Percentiles rank a stretch among this genome's conserved stretches.
Evolutionary conservation across 1,140 invertebrate species (phyloP).

Genomic region (Melitaea cinxia): DNA sequence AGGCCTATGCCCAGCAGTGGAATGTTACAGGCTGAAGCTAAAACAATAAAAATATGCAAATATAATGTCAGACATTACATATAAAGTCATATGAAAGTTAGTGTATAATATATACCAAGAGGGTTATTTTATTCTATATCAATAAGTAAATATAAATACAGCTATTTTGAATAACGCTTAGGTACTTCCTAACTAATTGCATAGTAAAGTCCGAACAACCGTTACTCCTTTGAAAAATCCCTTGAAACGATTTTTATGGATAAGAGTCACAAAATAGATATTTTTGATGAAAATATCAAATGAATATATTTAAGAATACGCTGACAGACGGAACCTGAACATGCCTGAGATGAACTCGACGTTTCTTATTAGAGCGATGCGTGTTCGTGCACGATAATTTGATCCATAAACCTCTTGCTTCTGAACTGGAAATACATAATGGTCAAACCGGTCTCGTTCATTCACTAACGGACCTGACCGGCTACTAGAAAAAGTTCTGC

Average conservation of each 20-base stretch:
- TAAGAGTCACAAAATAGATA: background rate
- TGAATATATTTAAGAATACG: slow-evolving; percentile 1
- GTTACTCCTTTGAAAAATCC: background rate
- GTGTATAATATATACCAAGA: too few species aligned
- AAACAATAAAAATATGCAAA: too few species aligned
- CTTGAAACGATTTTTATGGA: background rate
- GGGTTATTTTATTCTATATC: too few species aligned
- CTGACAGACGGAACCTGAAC: slow-evolving; percentile 20
- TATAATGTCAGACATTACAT: too few species aligned
- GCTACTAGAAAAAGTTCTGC: slow-evolving; percentile 47
- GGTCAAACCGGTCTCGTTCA: slow-evolving; percentile 69
- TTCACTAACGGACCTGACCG: slow-evolving; percentile 64
- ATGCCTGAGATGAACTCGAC: slow-evolving; percentile 24
- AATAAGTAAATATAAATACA: too few species aligned
- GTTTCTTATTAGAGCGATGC: slow-evolving; percentile 30
- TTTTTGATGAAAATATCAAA: background rate
- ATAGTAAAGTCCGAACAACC: too few species aligned
- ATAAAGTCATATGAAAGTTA: too few species aligned
- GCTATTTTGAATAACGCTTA: too few species aligned
- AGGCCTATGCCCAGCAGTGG: too few species aligned
- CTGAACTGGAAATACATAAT: slow-evolving; percentile 60
- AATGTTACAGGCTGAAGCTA: too few species aligned
- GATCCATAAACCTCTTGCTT: slow-evolving; percentile 54
- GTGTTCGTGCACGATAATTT: slow-evolving; percentile 45
- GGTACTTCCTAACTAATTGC: too few species aligned